A percentile compares a stretch with the other conserved stretches of the same genome.
These are phyloP conservation scores for Gorsachius goisagi DNA, from an alignment of 2,113 vertebrate genomes.

Conservation along the genomic window DNA sequence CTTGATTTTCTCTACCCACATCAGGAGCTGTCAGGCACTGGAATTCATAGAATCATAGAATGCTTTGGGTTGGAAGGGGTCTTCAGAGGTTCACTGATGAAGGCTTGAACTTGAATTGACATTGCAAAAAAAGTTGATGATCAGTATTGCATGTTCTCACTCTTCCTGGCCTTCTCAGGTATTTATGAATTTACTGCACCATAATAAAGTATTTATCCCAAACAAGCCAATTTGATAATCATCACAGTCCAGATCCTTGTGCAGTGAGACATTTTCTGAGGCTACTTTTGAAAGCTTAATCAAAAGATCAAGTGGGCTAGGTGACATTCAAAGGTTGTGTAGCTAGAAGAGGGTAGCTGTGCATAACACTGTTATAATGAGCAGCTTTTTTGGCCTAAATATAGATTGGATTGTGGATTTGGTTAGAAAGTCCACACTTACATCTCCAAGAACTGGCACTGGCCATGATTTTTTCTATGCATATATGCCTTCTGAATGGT, in stretches of 20 bases:
- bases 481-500: background rate
- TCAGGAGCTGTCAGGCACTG: background rate
- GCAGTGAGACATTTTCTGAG: background rate
- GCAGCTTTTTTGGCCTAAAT: background rate
- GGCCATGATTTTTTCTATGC: background rate
- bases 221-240: background rate
- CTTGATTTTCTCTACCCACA: background rate
- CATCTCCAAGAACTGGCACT: background rate
- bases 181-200: background rate
- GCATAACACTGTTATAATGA: background rate
- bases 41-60: background rate
- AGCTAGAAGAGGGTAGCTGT: background rate
- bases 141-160: background rate
- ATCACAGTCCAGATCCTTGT: background rate
- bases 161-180: background rate
- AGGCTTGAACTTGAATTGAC: background rate
- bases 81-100: background rate
- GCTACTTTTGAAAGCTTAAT: background rate
- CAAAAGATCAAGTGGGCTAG: background rate
- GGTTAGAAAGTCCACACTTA: background rate
- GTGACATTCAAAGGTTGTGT: background rate
- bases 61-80: too few relatives aligned
- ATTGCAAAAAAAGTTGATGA: background rate
- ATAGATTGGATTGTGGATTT: background rate
- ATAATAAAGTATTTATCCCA: background rate